A percentile compares a stretch with the other conserved stretches of the same genome.
phyloP scores from a whole-genome alignment of 2,888 invertebrate genomes.

The Amaurobius ferox region DNA sequence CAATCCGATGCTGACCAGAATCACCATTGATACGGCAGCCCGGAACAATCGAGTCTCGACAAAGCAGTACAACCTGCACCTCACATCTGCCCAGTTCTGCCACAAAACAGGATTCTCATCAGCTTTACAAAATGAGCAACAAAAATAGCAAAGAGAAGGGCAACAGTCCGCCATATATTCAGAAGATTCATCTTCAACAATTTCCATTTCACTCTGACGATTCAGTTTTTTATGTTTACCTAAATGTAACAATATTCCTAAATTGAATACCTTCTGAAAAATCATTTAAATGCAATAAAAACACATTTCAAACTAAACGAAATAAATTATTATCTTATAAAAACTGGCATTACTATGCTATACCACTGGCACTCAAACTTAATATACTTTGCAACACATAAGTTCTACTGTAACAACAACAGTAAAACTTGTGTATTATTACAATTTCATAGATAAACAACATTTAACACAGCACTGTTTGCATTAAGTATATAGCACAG shows the following conservation, averaged over 20 bases:
- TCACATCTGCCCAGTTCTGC: constrained; percentile 63
- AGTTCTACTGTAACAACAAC: no score
- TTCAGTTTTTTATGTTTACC: constrained; percentile 38
- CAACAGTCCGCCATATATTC: constrained; percentile 67
- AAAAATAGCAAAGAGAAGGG: constrained; percentile 65
- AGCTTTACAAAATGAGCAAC: constrained; percentile 63
- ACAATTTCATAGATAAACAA: no score
- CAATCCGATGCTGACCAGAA: constrained; percentile 34
- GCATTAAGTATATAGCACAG: no score
- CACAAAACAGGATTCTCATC: constrained; percentile 65
- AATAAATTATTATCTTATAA: no score
- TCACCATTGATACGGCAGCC: constrained; percentile 27
- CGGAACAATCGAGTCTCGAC: constrained; percentile 61
- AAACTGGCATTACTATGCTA: no score
- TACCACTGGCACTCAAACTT: no score
- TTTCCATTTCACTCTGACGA: constrained; percentile 62
- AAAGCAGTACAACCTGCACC: constrained; percentile 61
- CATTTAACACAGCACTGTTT: no score
- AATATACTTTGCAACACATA: no score
- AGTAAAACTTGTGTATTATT: no score
- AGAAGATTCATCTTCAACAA: constrained; percentile 58
- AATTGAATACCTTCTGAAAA: no score
- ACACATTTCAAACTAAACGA: no score
- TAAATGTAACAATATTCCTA: neutral
- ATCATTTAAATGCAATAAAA: no score